A percentile compares a stretch with the other conserved stretches of the same genome.
Conservation (phyloP, 2,113 vertebrate species). For the Cyanoderma ruficeps region DNA sequence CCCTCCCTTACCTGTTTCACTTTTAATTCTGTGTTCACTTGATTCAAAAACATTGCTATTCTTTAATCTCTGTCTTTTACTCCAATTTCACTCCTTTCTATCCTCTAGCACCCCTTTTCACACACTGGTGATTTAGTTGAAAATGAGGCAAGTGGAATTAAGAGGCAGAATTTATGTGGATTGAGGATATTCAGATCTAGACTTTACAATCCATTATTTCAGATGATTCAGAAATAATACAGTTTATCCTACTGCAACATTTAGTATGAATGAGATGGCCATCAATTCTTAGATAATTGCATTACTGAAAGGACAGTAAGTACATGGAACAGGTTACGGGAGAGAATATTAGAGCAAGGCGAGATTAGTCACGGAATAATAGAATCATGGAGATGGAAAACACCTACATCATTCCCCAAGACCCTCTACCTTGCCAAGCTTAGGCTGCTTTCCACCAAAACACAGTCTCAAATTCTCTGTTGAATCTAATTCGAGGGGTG, state of each 20-base stretch:
- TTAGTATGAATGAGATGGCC: not conserved
- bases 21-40: not conserved
- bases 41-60: not conserved
- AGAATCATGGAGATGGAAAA: not conserved
- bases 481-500: not conserved
- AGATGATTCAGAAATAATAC: slow-evolving; percentile 18
- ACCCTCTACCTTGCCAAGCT: not conserved
- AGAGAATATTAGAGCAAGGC: not conserved
- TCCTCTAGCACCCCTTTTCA: not conserved
- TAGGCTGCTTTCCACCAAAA: not conserved
- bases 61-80: not conserved
- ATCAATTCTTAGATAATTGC: not conserved
- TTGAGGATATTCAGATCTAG: not conserved
- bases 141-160: slow-evolving; percentile 15
- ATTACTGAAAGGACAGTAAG: slow-evolving; percentile 16
- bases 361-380: not conserved
- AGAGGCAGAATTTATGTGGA: not conserved
- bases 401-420: not conserved
- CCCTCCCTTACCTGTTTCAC: not conserved
- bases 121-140: not conserved
- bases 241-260: slow-evolving; percentile 7
- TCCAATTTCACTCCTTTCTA: not conserved
- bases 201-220: slow-evolving; percentile 5
- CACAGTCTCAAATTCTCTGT: not conserved
- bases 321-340: not conserved